These are phyloP conservation scores for Engraulis encrasicolus DNA, from an alignment of 2,113 vertebrate species.

Conservation along the genomic window DNA sequence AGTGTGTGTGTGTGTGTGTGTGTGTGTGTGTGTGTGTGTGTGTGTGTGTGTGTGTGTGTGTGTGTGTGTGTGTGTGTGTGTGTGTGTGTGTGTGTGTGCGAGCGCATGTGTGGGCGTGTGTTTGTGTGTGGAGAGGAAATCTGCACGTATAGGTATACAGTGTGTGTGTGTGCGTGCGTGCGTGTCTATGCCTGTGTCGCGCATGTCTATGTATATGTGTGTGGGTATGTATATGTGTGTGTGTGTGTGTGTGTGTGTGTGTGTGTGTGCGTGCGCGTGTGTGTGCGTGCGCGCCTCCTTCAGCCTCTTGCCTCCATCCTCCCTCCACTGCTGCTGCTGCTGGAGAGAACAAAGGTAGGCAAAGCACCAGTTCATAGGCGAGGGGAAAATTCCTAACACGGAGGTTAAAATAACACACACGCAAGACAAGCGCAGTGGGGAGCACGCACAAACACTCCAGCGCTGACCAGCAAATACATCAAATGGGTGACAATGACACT, in stretches of 20 bases:
- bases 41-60: constrained; percentile 38
- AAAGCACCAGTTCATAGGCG: constrained; percentile 15
- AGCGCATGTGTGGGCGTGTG: too few relatives aligned
- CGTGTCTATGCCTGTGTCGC: too few relatives aligned
- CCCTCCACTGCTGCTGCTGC: constrained; percentile 25
- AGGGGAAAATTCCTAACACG: constrained; percentile 59
- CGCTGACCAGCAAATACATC: constrained; percentile 39
- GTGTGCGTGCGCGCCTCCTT: too few relatives aligned
- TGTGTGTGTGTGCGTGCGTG: too few relatives aligned
- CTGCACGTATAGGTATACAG: constrained; percentile 38
- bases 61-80: too few relatives aligned
- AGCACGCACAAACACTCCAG: constrained; percentile 46
- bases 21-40: neutral
- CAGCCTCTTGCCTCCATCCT: too few relatives aligned
- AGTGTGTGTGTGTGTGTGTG: neutral
- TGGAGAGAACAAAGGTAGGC: constrained; percentile 29
- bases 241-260: too few relatives aligned
- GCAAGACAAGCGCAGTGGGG: constrained; percentile 56
- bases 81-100: too few relatives aligned
- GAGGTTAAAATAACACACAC: constrained; percentile 45
- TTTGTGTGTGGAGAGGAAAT: too few relatives aligned
- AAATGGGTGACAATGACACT: constrained; percentile 46
- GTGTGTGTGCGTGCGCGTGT: too few relatives aligned
- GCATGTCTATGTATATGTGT: too few relatives aligned
- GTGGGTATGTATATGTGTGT: too few relatives aligned